Base-by-base conservation (phyloP, 2,113 vertebrate species). In the Toxotes chatareus region DNA sequence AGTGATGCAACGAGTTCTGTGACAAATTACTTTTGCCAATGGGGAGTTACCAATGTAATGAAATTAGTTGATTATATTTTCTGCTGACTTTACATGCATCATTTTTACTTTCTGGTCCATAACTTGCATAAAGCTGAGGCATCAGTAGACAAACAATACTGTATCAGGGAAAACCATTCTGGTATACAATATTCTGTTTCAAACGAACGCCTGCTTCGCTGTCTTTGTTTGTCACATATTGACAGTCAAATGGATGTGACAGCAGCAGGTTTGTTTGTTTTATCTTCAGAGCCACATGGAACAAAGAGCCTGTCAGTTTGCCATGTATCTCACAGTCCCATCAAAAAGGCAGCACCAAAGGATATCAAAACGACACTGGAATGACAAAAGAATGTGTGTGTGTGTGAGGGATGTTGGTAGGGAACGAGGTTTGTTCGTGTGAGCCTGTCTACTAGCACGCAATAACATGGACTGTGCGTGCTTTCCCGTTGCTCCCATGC, bases 181-280 rank as follows among this genome's bases (percentile, higher is more conserved):
- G 11, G 5, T 44, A 1, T 19, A 16, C 10, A 59, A n/a, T 55
- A 61, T 47, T 57, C 3, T 56, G 21, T 36, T 11, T 61, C 49
- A 60, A 62, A 68, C 14, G 14, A 55, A 36, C 9, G 49, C 62
- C 9, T 16, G 49, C 47, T 7, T 42, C 32, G 40, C 10, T 40
- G 7, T 57, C 19, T 55, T 14, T 44, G 14, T 31, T 51, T 46
- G 53, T n/a, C 12, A 3, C 16, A 51, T 7, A 23, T 4, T 53
- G 57, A 38, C 17, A 42, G 17, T 47, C 32, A 46, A 19, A 38
- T 56, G 31, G 27, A 70, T 62, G 47, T 59, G 56, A 31, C 59
- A 81, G 40, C 65, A 72, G 71, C 47, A 66, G 61, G 47, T 53
- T 60, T 64, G 11, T 53, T 72, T 32, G 56, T 69, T 80, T 47